Evolutionary conservation across 2,888 invertebrate genomes (phyloP).

Genomic region (Diaperis boleti): DNA sequence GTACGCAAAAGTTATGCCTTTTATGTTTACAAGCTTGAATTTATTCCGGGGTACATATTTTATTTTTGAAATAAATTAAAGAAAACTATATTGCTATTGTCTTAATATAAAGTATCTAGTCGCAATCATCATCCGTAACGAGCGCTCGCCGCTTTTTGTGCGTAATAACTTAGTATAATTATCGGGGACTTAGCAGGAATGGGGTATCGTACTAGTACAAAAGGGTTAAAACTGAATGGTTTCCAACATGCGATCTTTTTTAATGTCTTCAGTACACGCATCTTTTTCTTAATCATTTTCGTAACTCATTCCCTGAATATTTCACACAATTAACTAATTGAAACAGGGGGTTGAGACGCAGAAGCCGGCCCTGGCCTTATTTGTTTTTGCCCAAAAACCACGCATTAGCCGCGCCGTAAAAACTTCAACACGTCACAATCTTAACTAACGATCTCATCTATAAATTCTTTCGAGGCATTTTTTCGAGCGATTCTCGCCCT

Average conservation of each 20-base stretch:
- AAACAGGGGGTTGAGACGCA: conserved; percentile 12
- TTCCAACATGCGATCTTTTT: conserved; percentile 61
- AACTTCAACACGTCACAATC: conserved; percentile 54
- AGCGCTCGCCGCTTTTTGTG: conserved; percentile 19
- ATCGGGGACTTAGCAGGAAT: conserved; percentile 38
- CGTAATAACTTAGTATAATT: conserved; percentile 25
- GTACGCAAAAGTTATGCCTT: conserved; percentile 30
- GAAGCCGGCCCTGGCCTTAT: conserved; percentile 8
- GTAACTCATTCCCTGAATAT: conserved; percentile 38
- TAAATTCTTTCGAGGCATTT: conserved; percentile 52
- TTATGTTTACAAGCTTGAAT: conserved; percentile 28
- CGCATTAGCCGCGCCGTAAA: conserved; percentile 44
- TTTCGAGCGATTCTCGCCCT: conserved; percentile 20
- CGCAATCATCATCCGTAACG: conserved; percentile 15
- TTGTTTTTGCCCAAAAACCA: conserved; percentile 24
- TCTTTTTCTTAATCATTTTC: conserved; percentile 62
- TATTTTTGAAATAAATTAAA: conserved; percentile 60
- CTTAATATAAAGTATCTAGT: conserved; percentile 53
- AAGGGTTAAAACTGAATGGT: conserved; percentile 56
- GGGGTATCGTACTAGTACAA: conserved; percentile 48
- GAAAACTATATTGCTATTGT: conserved; percentile 59
- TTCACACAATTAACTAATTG: conserved; percentile 41
- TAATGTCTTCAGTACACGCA: conserved; percentile 65
- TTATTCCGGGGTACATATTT: conserved; percentile 49
- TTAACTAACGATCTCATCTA: conserved; percentile 54